Percentiles rank a stretch among this genome's conserved stretches.
Evolutionary conservation across 2,113 vertebrate species (phyloP).

Genomic region (Hemiprocne comata): DNA sequence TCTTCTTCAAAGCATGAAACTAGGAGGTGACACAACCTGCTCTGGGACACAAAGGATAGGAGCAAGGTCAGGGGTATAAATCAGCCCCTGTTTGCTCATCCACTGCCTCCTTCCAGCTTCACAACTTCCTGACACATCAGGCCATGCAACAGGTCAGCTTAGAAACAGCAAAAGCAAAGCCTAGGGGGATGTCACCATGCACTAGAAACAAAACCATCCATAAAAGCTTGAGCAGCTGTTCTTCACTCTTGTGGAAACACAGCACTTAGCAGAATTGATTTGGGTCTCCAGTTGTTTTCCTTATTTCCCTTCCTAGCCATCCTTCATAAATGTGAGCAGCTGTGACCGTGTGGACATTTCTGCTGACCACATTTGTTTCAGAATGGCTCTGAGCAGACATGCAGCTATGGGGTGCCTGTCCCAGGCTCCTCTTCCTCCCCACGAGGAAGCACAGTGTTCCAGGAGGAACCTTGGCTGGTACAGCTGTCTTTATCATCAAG

Average conservation of each 20-base stretch:
- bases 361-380: background rate
- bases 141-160: background rate
- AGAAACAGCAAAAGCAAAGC: too few species aligned
- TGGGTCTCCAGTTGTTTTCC: background rate
- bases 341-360: fast-evolving
- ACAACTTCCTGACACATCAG: background rate
- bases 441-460: background rate
- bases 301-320: background rate
- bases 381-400: background rate
- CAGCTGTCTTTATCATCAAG: background rate
- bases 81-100: background rate
- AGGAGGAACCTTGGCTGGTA: background rate
- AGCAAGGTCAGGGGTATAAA: fast-evolving
- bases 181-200: background rate
- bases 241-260: background rate
- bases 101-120: background rate
- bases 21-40: fast-evolving
- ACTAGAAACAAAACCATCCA: background rate
- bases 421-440: background rate
- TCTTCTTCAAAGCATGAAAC: background rate
- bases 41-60: too few species aligned
- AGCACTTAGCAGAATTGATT: background rate
- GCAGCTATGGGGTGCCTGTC: background rate
- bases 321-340: background rate
- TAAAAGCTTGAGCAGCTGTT: too few species aligned